Evolutionary conservation across 2,888 invertebrate genomes (phyloP).

Genomic region (Calameuta idolon): DNA sequence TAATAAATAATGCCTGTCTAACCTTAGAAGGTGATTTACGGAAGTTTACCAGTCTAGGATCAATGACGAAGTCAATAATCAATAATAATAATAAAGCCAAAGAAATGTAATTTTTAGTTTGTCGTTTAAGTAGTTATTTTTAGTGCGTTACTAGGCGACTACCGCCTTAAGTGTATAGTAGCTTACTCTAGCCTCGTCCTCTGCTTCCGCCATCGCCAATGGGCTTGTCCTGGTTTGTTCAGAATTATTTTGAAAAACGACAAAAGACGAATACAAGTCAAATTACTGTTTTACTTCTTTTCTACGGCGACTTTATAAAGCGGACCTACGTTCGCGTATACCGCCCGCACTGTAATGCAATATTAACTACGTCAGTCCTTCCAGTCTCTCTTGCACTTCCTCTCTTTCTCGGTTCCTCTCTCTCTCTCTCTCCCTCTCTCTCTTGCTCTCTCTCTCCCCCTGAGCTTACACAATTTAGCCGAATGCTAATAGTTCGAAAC

Average conservation of each 20-base stretch:
- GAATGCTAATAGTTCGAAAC: constrained; percentile 28
- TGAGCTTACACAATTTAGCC: constrained; percentile 26
- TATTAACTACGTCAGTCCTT: constrained; percentile 52
- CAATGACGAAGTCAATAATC: too few relatives aligned
- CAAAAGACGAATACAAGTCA: background rate
- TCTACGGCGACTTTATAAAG: constrained; percentile 21
- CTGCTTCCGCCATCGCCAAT: constrained; percentile 51
- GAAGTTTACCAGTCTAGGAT: background rate
- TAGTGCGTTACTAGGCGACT: background rate
- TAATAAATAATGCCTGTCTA: background rate
- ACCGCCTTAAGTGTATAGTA: background rate
- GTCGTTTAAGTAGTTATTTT: too few relatives aligned
- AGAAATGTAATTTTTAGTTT: background rate
- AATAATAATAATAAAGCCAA: too few relatives aligned
- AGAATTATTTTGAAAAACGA: background rate
- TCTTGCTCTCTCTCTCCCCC: constrained; percentile 27
- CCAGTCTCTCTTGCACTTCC: constrained; percentile 32
- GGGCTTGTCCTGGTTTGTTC: constrained; percentile 12
- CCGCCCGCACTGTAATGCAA: constrained; percentile 55
- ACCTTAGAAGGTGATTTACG: background rate
- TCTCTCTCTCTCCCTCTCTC: constrained; percentile 25
- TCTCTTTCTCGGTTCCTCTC: constrained; percentile 26
- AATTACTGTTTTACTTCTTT: background rate
- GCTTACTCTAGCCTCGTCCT: constrained; percentile 62
- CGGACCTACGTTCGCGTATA: constrained; percentile 38